These are phyloP conservation scores for Cetonia aurata DNA, from an alignment of 2,888 invertebrate species.

Conservation along the genomic window DNA sequence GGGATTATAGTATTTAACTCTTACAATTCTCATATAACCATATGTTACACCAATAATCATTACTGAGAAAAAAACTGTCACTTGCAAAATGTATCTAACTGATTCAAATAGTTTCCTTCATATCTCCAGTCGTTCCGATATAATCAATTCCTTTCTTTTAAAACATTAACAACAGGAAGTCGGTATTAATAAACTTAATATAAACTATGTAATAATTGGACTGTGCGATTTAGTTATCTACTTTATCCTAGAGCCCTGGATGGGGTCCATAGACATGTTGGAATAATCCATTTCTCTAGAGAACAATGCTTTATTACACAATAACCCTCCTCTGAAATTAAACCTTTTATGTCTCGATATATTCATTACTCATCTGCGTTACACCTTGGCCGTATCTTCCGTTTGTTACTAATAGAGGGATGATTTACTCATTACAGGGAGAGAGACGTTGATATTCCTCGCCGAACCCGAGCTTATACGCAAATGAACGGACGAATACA, in stretches of 20 bases:
- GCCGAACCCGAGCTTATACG: constrained; percentile 17
- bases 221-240: constrained; percentile 53
- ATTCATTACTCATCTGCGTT: constrained; percentile 64
- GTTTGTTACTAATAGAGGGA: constrained; percentile 51
- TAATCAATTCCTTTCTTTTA: background rate
- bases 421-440: constrained; percentile 45
- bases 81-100: too few species aligned
- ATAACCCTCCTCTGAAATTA: constrained; percentile 66
- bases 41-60: too few species aligned
- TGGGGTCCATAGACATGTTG: constrained; percentile 59
- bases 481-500: background rate
- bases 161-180: background rate
- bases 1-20: too few species aligned
- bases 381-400: constrained; percentile 54
- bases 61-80: too few species aligned
- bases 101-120: too few species aligned
- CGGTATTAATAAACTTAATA: constrained; percentile 42
- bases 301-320: constrained; percentile 68
- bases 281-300: constrained; percentile 65
- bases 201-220: constrained; percentile 52
- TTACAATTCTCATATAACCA: too few species aligned
- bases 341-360: constrained; percentile 66
- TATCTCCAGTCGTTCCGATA: background rate
- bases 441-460: constrained; percentile 27
- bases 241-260: constrained; percentile 54